These are phyloP conservation scores for Atherix ibis DNA, from an alignment of 2,888 invertebrate genomes.

Conservation along the genomic window DNA sequence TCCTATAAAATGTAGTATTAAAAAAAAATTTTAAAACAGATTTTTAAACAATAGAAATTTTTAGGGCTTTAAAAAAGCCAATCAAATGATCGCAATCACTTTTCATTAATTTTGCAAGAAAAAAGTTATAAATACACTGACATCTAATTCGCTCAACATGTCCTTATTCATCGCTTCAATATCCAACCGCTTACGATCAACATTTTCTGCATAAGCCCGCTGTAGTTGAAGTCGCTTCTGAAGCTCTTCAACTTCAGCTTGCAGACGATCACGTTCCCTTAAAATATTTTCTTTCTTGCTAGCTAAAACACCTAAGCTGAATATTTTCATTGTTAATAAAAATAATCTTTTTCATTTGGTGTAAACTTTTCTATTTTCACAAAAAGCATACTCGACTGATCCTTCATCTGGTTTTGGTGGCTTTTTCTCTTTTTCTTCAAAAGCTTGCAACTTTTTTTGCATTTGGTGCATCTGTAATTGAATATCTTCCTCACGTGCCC, in stretches of 20 bases:
- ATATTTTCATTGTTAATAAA: too few species aligned
- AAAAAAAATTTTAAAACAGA: too few species aligned
- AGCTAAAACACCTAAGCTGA: constrained; percentile 19
- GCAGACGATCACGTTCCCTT: constrained; percentile 26
- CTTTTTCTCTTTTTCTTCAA: constrained; percentile 12
- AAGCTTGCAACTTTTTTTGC: constrained; percentile 18
- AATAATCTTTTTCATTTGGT: background rate
- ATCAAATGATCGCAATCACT: too few species aligned
- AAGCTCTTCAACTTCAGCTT: constrained; percentile 22
- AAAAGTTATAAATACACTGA: too few species aligned
- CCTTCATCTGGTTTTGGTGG: background rate
- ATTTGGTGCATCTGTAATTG: constrained; percentile 22
- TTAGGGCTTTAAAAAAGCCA: too few species aligned
- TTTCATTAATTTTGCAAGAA: too few species aligned
- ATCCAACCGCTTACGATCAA: constrained; percentile 22
- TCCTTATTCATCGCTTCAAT: constrained; percentile 16
- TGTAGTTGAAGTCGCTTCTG: constrained; percentile 22
- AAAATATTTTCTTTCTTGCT: constrained; percentile 24
- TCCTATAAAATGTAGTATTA: too few species aligned
- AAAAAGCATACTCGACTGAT: constrained; percentile 1
- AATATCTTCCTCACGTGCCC: constrained; percentile 21
- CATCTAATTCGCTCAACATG: constrained; percentile 9
- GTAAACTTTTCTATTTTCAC: background rate
- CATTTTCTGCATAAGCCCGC: constrained; percentile 19
- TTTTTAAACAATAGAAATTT: too few species aligned